Percentiles rank a stretch among this genome's conserved stretches.
phyloP scores from a whole-genome alignment of 2,888 invertebrate genomes.

The Globia sparganii region DNA sequence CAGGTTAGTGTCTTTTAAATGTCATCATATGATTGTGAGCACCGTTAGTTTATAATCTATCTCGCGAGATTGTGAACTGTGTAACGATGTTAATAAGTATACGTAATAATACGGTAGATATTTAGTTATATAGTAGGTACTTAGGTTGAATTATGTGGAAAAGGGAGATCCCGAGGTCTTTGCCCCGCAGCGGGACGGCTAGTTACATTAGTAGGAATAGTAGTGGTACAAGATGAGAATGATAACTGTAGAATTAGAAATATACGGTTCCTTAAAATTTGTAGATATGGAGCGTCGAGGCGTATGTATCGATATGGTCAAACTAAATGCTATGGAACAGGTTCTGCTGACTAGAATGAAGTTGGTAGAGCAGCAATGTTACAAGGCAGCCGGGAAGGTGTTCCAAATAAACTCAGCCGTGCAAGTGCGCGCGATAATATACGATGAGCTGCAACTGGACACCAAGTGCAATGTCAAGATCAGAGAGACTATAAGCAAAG shows the following conservation, averaged over 20 bases:
- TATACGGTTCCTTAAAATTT: slow-evolving; percentile 9
- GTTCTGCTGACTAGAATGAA: slow-evolving; percentile 75
- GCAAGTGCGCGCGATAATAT: slow-evolving; percentile 85
- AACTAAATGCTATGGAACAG: slow-evolving; percentile 80
- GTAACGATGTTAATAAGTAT: neutral
- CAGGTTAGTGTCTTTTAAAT: slow-evolving; percentile 72
- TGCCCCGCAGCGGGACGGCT: too few relatives aligned
- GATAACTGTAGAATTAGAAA: neutral
- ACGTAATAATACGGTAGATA: neutral
- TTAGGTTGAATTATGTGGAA: neutral
- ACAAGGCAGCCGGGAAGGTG: slow-evolving; percentile 79
- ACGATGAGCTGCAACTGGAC: slow-evolving; percentile 86
- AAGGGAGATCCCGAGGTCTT: too few relatives aligned
- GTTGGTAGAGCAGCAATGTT: slow-evolving; percentile 79
- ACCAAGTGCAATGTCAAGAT: slow-evolving; percentile 79
- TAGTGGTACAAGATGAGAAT: too few relatives aligned
- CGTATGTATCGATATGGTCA: slow-evolving; percentile 77
- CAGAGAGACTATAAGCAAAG: slow-evolving; percentile 78
- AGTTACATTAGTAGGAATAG: neutral
- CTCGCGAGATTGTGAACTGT: neutral
- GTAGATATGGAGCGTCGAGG: slow-evolving; percentile 85
- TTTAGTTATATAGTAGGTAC: neutral
- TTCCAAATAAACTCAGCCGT: slow-evolving; percentile 84
- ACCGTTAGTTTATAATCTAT: neutral
- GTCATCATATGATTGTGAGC: neutral